Base-by-base conservation (phyloP, 2,888 invertebrate genomes). In the Merodon equestris region DNA sequence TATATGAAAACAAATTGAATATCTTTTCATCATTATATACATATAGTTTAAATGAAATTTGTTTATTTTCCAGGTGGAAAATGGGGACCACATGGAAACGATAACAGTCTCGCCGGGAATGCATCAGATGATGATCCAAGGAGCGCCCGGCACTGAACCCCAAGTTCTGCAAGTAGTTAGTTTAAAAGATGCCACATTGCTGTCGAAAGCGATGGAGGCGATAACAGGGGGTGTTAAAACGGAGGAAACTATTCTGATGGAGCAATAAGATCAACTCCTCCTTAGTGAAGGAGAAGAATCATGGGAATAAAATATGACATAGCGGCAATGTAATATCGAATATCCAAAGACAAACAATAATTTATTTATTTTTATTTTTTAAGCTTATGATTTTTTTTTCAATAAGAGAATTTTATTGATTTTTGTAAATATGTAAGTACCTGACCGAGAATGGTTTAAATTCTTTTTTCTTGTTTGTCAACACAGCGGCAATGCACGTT, bases 121-220 rank as follows among this genome's bases (percentile, higher is more conserved):
- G 87, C 93, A 94, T 87, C 95, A 95, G 86, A 95, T 96, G 91
- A 94, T 95, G 91, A 94, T 95, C 88, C 92, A 94, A 88, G 91
- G 92, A 83, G 90, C 91, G 50, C 90, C 92, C 44, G 91, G 91
- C 53, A 93, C 93, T 48, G 94, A 94, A 86, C 93, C 93, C 47
- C 95, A 96, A 89, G 88, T 93, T 79, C 91, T 96, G 85, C 95
- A 96, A 89, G 95, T 96, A 84, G 92, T 96, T 85, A 95, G 94
- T 72, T 91, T 96, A 81, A 96, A 96, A 90, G 96, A 96, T 89
- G 95, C 95, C 82, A 93, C 94, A 76, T 93, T 93, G 76, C 91
- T 95, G 83, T 93, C 93, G 84, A 95, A 95, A 89, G 94, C 94
- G 64, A 94, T 95, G 93, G 94, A 92, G 85, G 90, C 90, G 70